Evolutionary conservation across 2,888 invertebrate genomes (phyloP).

Genomic region (Dynastes hyllus): DNA sequence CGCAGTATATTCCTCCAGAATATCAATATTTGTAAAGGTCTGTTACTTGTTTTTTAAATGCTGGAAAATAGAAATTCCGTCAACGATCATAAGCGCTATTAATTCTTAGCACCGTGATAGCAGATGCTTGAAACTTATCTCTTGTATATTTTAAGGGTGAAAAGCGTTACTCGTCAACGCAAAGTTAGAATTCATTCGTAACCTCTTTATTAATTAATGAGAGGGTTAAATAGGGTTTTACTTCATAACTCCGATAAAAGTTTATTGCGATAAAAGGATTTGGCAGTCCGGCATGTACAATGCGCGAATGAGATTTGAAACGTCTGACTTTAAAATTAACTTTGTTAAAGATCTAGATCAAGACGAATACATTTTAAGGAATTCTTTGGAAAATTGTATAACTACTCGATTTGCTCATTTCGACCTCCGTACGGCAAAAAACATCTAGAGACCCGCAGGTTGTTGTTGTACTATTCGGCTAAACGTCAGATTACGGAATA

Average conservation of each 20-base stretch:
- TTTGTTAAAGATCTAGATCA: conserved; percentile 2
- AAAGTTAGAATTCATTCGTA: conserved; percentile 20
- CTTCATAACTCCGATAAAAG: conserved; percentile 18
- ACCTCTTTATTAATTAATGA: conserved; percentile 29
- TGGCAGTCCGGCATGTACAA: conserved; percentile 26
- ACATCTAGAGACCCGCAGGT: neutral
- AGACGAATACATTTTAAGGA: neutral
- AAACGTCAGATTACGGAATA: neutral
- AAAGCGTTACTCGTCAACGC: neutral
- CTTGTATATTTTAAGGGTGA: neutral
- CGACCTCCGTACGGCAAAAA: neutral
- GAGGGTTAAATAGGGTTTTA: too few relatives aligned
- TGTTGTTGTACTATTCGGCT: neutral
- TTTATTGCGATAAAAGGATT: conserved; percentile 35
- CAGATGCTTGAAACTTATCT: neutral
- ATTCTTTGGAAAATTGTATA: conserved; percentile 20
- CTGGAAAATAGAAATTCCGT: neutral
- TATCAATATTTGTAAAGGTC: too few relatives aligned
- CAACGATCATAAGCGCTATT: neutral
- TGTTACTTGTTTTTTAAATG: neutral
- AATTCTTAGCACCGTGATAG: neutral
- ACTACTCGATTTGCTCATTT: conserved; percentile 16
- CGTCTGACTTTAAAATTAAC: conserved; percentile 23
- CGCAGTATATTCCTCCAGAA: too few relatives aligned
- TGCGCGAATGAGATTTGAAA: conserved; percentile 19